Evolutionary conservation across 2,113 vertebrate species (phyloP), one percentile per base, ranked within the genome.

Genomic region (Pygoscelis adeliae): DNA sequence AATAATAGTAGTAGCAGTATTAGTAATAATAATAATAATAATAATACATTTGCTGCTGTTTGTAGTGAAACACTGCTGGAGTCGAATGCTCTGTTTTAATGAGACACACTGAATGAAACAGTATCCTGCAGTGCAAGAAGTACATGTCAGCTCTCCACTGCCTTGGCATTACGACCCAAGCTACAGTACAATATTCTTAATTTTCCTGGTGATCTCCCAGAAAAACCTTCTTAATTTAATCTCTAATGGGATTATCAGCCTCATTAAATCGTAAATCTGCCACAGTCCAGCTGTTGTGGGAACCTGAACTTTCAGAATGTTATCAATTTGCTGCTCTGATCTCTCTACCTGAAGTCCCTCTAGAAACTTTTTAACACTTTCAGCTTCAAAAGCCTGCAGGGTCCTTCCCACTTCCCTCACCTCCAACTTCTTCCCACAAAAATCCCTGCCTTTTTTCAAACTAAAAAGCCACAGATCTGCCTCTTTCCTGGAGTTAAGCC

Each of bases 241-340:
- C 94, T 97, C 93, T 95, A 89, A 96, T 91, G 88, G 89, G 92
- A 97, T 96, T 96, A 97, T 88, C 85, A 94, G 90, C 86, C 84
- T 89, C 84, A 93, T 95, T 93, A 97, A 80, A 90, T 65, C 89
- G 87, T 79, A 92, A 96, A 32, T 82, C 74, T 96, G 85, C 79
- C 80, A 70, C 65, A 84, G 89, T 58, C 92, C 83, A 90, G 89
- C 82, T 88, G 87, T 93, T 95, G 96, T 97, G 90, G 88, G 94
- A 97, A 97, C 79, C 73, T 94, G 89, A 93, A 84, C 72, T 83
- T 91, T 97, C 82, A 63, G 85, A 91, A 65, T 29, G 16, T 38
- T 69, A 91, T 72, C 65, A 71, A 5, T 61, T 91, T 2, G 0
- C 62, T 65, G 42, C 72, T 89, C 47, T 77, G 81, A 83, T 78